These are phyloP conservation scores for Conus ventricosus DNA, from an alignment of 1,140 invertebrate species.

Conservation along the genomic window DNA sequence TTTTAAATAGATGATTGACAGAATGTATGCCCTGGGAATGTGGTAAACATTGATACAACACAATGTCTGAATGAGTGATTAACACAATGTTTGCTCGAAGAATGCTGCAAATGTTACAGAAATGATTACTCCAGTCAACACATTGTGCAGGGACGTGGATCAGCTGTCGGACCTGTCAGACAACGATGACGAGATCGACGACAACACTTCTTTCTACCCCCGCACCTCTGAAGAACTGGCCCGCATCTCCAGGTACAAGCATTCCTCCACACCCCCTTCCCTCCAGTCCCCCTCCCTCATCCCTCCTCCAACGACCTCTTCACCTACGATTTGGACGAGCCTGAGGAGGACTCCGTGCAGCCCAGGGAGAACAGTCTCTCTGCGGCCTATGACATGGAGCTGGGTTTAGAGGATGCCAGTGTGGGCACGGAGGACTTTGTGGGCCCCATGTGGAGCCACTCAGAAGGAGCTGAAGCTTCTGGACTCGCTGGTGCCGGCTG, in stretches of 20 bases:
- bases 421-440: slow-evolving; percentile 27
- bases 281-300: slow-evolving; percentile 28
- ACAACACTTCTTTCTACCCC: slow-evolving; percentile 63
- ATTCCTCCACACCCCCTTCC: neutral
- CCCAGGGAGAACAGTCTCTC: neutral
- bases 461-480: slow-evolving; percentile 53
- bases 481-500: slow-evolving; percentile 59
- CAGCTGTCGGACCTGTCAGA: slow-evolving; percentile 70
- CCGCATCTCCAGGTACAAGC: slow-evolving; percentile 44
- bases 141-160: slow-evolving; percentile 64
- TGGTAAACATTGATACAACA: too few relatives aligned
- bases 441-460: slow-evolving; percentile 46
- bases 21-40: too few relatives aligned
- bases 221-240: slow-evolving; percentile 64
- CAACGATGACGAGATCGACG: slow-evolving; percentile 55
- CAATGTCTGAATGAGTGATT: too few relatives aligned
- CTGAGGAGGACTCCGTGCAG: slow-evolving; percentile 2
- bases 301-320: slow-evolving; percentile 36
- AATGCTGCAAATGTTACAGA: too few relatives aligned
- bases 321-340: slow-evolving; percentile 36
- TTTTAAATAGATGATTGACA: too few relatives aligned
- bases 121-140: too few relatives aligned
- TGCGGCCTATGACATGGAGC: neutral
- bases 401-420: slow-evolving; percentile 23
- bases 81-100: too few relatives aligned